These are phyloP conservation scores for Notolabrus celidotus DNA, from an alignment of 2,797 vertebrate species.

Conservation along the genomic window DNA sequence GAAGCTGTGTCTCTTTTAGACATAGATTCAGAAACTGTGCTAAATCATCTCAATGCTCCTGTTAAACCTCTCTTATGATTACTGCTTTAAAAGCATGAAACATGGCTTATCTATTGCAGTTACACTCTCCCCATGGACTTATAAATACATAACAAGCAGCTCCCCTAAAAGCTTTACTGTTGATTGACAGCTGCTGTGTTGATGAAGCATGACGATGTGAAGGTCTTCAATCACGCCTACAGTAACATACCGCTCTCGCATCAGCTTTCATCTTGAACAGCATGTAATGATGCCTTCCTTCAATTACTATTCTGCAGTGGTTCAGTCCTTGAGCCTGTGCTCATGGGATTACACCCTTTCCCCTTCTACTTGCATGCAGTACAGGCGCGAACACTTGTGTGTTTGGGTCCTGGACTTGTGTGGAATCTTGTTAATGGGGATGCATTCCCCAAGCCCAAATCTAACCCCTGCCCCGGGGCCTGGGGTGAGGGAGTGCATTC, in stretches of 20 bases:
- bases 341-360: constrained; percentile 9
- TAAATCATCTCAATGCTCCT: too few species aligned
- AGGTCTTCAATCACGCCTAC: constrained; percentile 18
- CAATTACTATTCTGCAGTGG: constrained; percentile 4
- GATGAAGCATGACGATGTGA: constrained; percentile 43
- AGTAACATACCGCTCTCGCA: neutral
- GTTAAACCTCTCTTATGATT: neutral
- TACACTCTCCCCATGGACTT: constrained; percentile 4
- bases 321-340: constrained; percentile 3
- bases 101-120: neutral
- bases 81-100: neutral
- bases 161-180: constrained; percentile 15
- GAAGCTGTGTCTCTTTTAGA: constrained; percentile 1
- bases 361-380: neutral
- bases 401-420: neutral
- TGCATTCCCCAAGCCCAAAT: neutral
- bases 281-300: constrained; percentile 15
- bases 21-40: too few species aligned
- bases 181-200: constrained; percentile 33
- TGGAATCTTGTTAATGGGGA: neutral
- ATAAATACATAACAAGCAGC: constrained; percentile 12
- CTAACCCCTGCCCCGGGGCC: neutral
- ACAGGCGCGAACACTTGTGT: neutral
- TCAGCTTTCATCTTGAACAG: constrained; percentile 24
- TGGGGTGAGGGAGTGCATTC: neutral